Conservation (phyloP, 2,888 invertebrate genomes). For the Pandemis corylana region DNA sequence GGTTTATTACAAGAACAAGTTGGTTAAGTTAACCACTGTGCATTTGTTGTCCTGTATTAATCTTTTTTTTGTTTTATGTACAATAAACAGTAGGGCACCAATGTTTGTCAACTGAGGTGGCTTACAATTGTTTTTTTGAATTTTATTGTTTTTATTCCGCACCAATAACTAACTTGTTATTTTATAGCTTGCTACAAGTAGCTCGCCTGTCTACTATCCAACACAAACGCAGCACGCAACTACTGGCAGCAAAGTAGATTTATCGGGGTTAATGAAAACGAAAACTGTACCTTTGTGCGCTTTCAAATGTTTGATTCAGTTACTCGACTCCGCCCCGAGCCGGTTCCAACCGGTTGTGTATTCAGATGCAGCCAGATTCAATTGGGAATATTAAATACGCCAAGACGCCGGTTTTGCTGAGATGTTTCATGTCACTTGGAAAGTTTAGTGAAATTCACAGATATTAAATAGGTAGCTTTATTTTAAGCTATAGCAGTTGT, state of each 20-base stretch:
- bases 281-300: constrained; percentile 52
- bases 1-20: no score
- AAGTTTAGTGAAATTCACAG: not conserved
- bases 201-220: constrained; percentile 1
- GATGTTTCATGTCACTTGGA: not conserved
- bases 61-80: no score
- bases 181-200: constrained; percentile 16
- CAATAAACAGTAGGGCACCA: no score
- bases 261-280: constrained; percentile 67
- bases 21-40: no score
- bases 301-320: constrained; percentile 39
- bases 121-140: no score
- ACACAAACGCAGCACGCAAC: constrained; percentile 44
- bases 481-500: no score
- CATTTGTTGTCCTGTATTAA: no score
- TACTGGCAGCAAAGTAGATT: constrained; percentile 51
- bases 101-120: no score
- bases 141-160: no score
- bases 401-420: constrained; percentile 5
- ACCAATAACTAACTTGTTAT: no score
- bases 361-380: constrained; percentile 22
- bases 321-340: constrained; percentile 19
- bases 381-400: constrained; percentile 16
- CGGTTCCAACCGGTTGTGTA: constrained; percentile 36
- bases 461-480: no score